A percentile compares a stretch with the other conserved stretches of the same genome.
These are phyloP conservation scores for Eospalax fontanierii DNA, from an alignment of 2,797 vertebrate genomes.

Conservation along the genomic window DNA sequence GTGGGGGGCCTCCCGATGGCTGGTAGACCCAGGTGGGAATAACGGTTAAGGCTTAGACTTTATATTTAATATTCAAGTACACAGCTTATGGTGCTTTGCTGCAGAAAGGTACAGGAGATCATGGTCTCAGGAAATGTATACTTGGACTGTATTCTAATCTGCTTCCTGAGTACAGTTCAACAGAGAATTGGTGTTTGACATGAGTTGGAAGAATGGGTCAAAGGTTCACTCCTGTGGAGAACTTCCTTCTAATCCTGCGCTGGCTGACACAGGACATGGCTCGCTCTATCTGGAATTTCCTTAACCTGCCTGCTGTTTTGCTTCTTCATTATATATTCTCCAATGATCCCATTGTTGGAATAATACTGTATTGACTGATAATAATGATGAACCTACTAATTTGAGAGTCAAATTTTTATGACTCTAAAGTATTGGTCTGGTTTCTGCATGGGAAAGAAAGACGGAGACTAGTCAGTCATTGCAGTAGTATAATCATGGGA, in stretches of 20 bases:
- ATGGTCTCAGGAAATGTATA: not conserved
- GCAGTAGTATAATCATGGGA: fast-evolving
- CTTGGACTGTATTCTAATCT: not conserved
- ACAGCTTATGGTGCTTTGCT: not conserved
- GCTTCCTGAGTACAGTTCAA: not conserved
- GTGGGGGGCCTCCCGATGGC: not conserved
- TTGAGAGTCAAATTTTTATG: not conserved
- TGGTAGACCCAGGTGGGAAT: not conserved
- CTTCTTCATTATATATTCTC: not conserved
- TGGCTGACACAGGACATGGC: fast-evolving
- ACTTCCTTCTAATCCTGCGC: not conserved
- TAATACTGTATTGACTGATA: not conserved
- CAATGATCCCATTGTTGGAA: not conserved
- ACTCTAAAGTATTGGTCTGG: not conserved
- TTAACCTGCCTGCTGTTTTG: fast-evolving
- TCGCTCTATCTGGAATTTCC: not conserved
- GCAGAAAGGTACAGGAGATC: not conserved
- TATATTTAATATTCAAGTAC: not conserved
- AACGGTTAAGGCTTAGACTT: not conserved
- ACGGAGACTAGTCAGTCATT: fast-evolving
- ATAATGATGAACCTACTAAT: not conserved
- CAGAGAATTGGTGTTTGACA: not conserved
- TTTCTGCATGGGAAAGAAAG: fast-evolving
- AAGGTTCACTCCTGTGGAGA: fast-evolving
- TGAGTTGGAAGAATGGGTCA: not conserved